Conservation (phyloP, 2,888 invertebrate species). For the Muscina levida region DNA sequence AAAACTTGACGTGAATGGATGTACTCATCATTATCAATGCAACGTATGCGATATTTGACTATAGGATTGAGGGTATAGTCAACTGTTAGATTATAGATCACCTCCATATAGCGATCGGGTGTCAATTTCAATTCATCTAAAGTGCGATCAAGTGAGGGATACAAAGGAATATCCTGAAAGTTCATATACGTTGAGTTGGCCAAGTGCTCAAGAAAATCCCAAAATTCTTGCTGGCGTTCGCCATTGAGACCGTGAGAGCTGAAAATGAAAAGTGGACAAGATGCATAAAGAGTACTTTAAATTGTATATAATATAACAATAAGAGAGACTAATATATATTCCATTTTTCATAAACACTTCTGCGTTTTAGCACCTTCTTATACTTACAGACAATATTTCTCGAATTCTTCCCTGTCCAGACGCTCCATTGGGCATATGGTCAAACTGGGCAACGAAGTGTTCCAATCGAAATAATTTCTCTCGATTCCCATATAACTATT, state of each 20-base stretch:
- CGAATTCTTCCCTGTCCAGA: conserved; percentile 70
- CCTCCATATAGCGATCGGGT: conserved; percentile 76
- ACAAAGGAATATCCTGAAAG: conserved; percentile 73
- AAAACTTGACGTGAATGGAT: conserved; percentile 74
- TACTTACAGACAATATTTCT: conserved; percentile 73
- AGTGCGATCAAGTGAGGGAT: conserved; percentile 68
- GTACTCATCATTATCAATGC: conserved; percentile 54
- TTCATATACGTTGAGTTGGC: conserved; percentile 78
- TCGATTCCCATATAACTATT: conserved; percentile 78
- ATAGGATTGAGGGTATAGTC: conserved; percentile 68
- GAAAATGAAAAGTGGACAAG: neutral
- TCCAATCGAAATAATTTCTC: conserved; percentile 78
- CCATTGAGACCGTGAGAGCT: conserved; percentile 59
- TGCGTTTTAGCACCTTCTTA: no score
- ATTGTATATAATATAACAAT: no score
- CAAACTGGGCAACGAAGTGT: conserved; percentile 75
- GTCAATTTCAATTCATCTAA: conserved; percentile 70
- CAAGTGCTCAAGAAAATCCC: conserved; percentile 76
- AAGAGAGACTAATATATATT: no score
- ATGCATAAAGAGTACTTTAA: no score
- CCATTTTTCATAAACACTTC: no score
- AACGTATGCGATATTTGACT: conserved; percentile 51
- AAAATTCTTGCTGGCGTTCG: conserved; percentile 64
- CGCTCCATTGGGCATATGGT: conserved; percentile 78
- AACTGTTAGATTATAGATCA: conserved; percentile 77